Evolutionary conservation across 2,888 invertebrate species (phyloP), one percentile per base, ranked within the genome.

Genomic region (Crepidodera aurea): DNA sequence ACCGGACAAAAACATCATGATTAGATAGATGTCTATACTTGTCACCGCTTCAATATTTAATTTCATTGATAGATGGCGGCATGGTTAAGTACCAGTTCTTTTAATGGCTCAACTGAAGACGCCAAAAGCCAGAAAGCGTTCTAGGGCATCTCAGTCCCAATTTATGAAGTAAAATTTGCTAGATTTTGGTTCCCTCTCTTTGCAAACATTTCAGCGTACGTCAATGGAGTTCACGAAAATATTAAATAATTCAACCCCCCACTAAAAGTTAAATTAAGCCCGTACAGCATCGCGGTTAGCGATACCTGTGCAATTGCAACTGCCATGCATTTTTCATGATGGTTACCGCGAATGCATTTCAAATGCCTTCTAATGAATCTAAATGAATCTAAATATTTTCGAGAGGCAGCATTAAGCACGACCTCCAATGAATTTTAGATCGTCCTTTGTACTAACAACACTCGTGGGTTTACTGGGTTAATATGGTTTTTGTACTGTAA

Each of bases 371-470:
- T 53, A 53, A 53, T 53, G 53, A 39, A 53, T 40, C 39, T 27
- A 34, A 53, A 53, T 53, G 53, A 53, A 53, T 40, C 39, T 40
- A 34, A 51, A 51, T 51, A 51, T 51, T 51, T 51, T 51, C 50
- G 51, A 22, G 53, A 53, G 53, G 40, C 39, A 53, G 53, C 53
- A 13, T 40, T 53, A 10, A 51, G 7, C 51, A 37, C 12, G 19
- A 51, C 22, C 40, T 12, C 8, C 39, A 25, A 53, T 53, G 53
- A 39, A 53, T 53, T n/a, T 53, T 39, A 40, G 40, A 53, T 40
- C 12, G 13, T 18, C n/a, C 19, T 12, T 32, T 51, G 37, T 37
- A 25, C 15, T 37, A 51, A 12, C 37, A 37, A 34, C 37, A 22
- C 37, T 1, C 22, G 51, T 51, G 51, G 51, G 19, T 40, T 40